Evolutionary conservation across 2,888 invertebrate genomes (phyloP), one percentile per base, ranked within the genome.

Genomic region (Anticlea derivata): DNA sequence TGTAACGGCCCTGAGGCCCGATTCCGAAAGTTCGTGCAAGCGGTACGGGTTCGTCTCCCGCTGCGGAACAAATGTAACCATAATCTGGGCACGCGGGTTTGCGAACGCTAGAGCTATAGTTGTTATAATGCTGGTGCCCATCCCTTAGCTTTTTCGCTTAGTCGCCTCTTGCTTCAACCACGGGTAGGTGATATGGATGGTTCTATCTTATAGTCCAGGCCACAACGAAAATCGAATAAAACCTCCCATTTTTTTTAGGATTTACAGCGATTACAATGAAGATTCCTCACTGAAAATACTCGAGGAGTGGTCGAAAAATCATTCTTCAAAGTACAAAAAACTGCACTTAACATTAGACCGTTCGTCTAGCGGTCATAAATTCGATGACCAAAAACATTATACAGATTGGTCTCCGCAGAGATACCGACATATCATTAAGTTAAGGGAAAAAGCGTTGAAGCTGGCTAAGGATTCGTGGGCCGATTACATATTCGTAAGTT

Each of bases 221-320:
- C n/a, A n/a, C n/a, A n/a, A n/a, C n/a, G n/a, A n/a, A n/a, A n/a
- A n/a, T n/a, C n/a, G n/a, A n/a, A n/a, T n/a, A n/a, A n/a, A n/a
- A n/a, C n/a, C n/a, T n/a, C n/a, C n/a, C n/a, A 1, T 1, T 24
- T 12, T 8, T 48, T 49, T 17, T 44, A 98, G 98, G 96, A 94
- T 98, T 58, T 91, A 94, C 49, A 96, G 95, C 78, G 98, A 98
- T 76, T 96, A 96, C 68, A 98, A 97, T 82, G 86, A 93, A 56
- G 98, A 98, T 78, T 92, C 94, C 27, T 95, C 96, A 10, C 85
- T 94, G 41, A 92, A 93, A 50, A 92, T 98, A 46, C 74, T 98
- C 26, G 86, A 93, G 43, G 85, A 92, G 43, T 98, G 98, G 98
- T n/a, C 95, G 1, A 70, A 91, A 0, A 85, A 87, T 8, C 92